These are phyloP conservation scores for Prochilodus magdalenae DNA, from an alignment of 2,113 vertebrate species.

Conservation along the genomic window DNA sequence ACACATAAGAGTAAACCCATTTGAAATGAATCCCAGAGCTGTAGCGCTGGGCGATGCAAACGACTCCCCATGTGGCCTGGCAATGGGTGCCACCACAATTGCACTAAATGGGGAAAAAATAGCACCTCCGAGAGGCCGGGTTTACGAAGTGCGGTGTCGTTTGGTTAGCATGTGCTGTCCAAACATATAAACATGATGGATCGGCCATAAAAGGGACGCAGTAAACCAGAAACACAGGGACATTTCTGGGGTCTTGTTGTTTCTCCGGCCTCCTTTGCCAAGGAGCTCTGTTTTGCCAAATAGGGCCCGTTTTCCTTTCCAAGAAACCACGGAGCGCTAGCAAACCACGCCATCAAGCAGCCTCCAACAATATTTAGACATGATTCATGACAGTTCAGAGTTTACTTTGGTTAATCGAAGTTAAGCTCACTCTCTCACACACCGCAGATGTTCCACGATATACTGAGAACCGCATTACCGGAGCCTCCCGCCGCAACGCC, in stretches of 20 bases:
- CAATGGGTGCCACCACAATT: not conserved
- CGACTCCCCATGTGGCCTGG: not conserved
- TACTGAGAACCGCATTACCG: too few species aligned
- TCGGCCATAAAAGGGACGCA: not conserved
- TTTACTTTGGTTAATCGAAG: constrained; percentile 3
- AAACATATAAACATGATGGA: constrained; percentile 6
- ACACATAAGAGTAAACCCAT: not conserved
- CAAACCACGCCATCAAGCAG: constrained; percentile 19
- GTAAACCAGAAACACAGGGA: not conserved
- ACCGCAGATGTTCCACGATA: constrained; percentile 24
- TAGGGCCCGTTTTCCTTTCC: constrained; percentile 2
- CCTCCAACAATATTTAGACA: constrained; percentile 19
- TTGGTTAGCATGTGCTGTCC: not conserved
- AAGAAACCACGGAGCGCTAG: constrained; percentile 4
- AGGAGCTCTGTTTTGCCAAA: not conserved
- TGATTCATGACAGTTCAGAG: constrained; percentile 24
- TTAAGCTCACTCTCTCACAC: not conserved
- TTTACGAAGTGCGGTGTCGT: not conserved
- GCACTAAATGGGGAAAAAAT: not conserved
- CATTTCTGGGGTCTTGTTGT: not conserved
- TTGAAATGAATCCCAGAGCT: not conserved
- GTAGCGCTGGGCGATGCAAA: not conserved
- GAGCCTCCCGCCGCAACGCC: constrained; percentile 15
- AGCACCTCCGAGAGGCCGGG: not conserved
- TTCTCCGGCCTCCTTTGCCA: not conserved